Conservation (phyloP, 2,888 invertebrate genomes). For the Sinodicranocentrus sp. region DNA sequence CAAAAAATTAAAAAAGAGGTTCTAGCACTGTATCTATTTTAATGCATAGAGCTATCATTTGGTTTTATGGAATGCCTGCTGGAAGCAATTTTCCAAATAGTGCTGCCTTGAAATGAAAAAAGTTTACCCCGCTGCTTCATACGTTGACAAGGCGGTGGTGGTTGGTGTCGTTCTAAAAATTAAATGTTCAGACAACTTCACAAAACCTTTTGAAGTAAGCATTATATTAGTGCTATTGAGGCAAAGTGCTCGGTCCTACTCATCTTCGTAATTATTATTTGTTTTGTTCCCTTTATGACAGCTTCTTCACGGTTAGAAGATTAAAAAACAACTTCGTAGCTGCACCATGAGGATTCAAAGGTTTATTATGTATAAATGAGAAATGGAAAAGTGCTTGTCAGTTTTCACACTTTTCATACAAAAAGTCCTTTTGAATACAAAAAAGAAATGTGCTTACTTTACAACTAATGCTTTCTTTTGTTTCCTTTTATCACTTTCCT, state of each 20-base stretch:
- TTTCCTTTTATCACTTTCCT: constrained; percentile 18
- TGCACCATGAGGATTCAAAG: constrained; percentile 44
- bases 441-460: constrained; percentile 39
- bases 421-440: constrained; percentile 24
- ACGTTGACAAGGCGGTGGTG: too few species aligned
- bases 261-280: constrained; percentile 66
- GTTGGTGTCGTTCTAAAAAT: constrained; percentile 4
- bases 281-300: constrained; percentile 64
- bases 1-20: too few species aligned
- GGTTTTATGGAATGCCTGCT: too few species aligned
- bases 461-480: constrained; percentile 34
- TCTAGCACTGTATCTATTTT: too few species aligned
- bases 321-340: constrained; percentile 59
- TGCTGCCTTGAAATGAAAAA: too few species aligned
- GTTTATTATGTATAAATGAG: constrained; percentile 56
- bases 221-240: constrained; percentile 48
- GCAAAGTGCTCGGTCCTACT: constrained; percentile 61
- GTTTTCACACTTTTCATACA: constrained; percentile 60
- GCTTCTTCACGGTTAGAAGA: constrained; percentile 64
- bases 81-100: too few species aligned
- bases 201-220: constrained; percentile 44
- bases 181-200: constrained; percentile 35
- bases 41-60: too few species aligned
- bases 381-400: constrained; percentile 51
- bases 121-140: too few species aligned